Conservation (phyloP, 2,797 vertebrate genomes). For the Hyperoplus immaculatus region DNA sequence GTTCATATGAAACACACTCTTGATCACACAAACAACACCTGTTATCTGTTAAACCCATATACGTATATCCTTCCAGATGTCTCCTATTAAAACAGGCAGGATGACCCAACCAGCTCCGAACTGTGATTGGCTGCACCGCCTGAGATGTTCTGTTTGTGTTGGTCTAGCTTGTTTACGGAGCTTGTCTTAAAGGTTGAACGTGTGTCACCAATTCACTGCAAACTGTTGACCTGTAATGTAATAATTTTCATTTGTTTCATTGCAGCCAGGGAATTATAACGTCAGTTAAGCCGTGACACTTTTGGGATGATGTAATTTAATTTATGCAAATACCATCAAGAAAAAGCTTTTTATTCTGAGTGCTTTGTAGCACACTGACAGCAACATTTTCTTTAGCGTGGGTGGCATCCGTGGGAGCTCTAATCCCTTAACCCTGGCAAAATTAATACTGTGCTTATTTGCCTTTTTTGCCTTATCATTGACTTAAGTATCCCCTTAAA, state of each 20-base stretch:
- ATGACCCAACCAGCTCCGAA: constrained; percentile 31
- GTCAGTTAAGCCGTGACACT: constrained; percentile 35
- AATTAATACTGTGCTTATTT: constrained; percentile 51
- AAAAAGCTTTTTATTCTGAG: constrained; percentile 51
- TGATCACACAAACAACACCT: constrained; percentile 73
- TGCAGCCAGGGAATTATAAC: constrained; percentile 26
- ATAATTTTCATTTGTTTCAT: constrained; percentile 21
- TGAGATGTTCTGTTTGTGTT: constrained; percentile 26
- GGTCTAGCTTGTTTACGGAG: constrained; percentile 14
- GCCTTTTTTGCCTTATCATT: constrained; percentile 32
- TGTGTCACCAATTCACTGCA: background rate
- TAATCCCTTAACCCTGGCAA: constrained; percentile 47
- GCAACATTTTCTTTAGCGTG: constrained; percentile 40
- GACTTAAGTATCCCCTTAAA: constrained; percentile 35
- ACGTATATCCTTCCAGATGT: constrained; percentile 72
- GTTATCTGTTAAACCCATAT: constrained; percentile 66
- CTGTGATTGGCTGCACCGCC: constrained; percentile 40
- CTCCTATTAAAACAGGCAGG: constrained; percentile 52
- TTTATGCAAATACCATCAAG: constrained; percentile 55
- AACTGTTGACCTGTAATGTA: background rate
- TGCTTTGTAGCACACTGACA: constrained; percentile 33
- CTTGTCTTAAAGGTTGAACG: constrained; percentile 26
- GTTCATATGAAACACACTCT: constrained; percentile 61
- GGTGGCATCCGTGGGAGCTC: constrained; percentile 45
- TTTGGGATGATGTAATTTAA: constrained; percentile 51